Conservation (phyloP, 53 echinoderm and acorn worm species). For the Antedon mediterranea region DNA sequence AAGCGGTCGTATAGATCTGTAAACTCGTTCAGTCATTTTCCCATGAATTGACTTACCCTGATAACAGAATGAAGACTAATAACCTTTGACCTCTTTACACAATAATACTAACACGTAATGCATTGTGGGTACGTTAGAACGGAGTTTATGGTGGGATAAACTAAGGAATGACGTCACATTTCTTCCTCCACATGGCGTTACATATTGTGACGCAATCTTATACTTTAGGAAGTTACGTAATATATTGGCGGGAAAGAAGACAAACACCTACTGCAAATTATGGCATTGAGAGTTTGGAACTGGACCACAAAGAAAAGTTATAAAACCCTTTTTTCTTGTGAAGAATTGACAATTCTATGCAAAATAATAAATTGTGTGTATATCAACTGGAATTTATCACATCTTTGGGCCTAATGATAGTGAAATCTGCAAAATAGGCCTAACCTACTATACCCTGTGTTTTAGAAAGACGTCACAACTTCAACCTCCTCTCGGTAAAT, state of each 20-base stretch:
- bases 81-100: neutral
- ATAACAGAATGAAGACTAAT: neutral
- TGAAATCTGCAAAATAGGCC: too few species aligned
- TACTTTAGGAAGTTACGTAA: neutral
- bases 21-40: neutral
- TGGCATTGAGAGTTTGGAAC: too few species aligned
- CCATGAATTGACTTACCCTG: neutral
- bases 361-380: too few species aligned
- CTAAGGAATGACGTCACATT: neutral
- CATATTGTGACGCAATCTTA: neutral
- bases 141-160: neutral
- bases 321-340: too few species aligned
- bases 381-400: too few species aligned
- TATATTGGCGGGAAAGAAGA: neutral
- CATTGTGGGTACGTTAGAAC: neutral
- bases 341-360: too few species aligned
- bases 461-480: too few species aligned
- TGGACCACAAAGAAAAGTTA: too few species aligned
- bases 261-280: too few species aligned
- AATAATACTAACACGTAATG: neutral
- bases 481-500: too few species aligned
- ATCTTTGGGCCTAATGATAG: too few species aligned
- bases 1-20: neutral
- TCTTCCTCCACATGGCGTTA: neutral
- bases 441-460: too few species aligned